These are phyloP conservation scores for Drosophila helvetica DNA, from an alignment of 2,888 invertebrate genomes.

Conservation along the genomic window DNA sequence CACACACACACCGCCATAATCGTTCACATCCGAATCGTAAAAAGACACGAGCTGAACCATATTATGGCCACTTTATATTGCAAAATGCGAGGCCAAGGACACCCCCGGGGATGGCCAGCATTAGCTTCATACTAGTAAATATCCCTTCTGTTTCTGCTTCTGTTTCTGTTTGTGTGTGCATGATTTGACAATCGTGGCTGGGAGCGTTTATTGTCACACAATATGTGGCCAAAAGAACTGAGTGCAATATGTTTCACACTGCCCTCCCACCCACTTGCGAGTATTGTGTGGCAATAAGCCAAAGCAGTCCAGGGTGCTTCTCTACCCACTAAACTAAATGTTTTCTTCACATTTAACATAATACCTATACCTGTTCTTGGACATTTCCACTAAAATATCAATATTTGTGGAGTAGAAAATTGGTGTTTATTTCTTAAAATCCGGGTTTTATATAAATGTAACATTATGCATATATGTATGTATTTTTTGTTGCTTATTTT, in stretches of 20 bases:
- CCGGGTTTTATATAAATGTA: too few species aligned
- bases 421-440: too few species aligned
- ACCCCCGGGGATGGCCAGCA: slow-evolving; percentile 4
- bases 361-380: too few species aligned
- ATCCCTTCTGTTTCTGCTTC: neutral
- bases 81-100: slow-evolving; percentile 20
- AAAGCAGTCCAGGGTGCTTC: too few species aligned
- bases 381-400: too few species aligned
- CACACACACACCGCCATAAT: slow-evolving; percentile 51
- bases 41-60: slow-evolving; percentile 63
- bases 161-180: slow-evolving; percentile 1
- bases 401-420: too few species aligned
- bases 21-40: slow-evolving; percentile 63
- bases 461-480: too few species aligned
- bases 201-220: slow-evolving; percentile 3
- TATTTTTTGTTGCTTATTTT: too few species aligned
- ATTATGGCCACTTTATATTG: slow-evolving; percentile 51
- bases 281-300: too few species aligned
- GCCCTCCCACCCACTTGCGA: neutral
- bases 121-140: neutral
- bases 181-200: slow-evolving; percentile 11
- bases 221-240: neutral
- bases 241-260: neutral
- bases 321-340: too few species aligned
- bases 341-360: too few species aligned